Evolutionary conservation across 2,797 vertebrate species (phyloP).

Genomic region (Artibeus jamaicensis): DNA sequence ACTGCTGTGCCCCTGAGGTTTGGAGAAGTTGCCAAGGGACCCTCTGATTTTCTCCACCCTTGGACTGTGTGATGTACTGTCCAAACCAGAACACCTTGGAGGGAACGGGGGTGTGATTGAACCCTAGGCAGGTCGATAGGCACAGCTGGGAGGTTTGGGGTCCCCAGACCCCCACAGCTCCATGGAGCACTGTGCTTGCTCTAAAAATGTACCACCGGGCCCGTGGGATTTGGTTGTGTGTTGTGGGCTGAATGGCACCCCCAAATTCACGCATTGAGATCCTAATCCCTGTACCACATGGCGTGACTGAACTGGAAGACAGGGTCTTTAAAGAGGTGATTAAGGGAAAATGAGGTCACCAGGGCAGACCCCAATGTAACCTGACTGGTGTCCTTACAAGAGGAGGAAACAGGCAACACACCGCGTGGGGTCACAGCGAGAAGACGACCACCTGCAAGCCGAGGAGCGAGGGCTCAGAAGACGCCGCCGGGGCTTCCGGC

Average conservation of each 20-base stretch:
- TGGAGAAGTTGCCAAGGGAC: background rate
- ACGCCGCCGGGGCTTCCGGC: fast-evolving
- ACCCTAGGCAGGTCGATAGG: background rate
- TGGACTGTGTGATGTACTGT: background rate
- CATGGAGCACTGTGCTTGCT: fast-evolving
- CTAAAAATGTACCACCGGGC: background rate
- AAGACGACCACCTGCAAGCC: fast-evolving
- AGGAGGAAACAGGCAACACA: fast-evolving
- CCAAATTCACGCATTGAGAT: background rate
- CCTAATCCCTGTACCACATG: background rate
- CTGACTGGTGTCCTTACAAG: background rate
- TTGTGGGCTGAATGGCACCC: background rate
- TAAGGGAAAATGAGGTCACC: background rate
- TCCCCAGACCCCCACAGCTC: background rate
- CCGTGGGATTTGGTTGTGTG: fast-evolving
- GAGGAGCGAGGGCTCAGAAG: background rate
- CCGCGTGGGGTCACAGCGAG: fast-evolving
- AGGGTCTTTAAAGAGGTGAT: no score
- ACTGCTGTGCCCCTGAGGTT: no score
- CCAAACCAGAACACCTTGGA: background rate
- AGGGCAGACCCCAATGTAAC: background rate
- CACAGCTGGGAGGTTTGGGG: background rate
- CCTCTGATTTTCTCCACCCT: background rate
- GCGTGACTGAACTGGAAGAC: background rate
- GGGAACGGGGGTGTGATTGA: fast-evolving